Conservation (phyloP, 1,140 invertebrate species). For the Trichogramma pretiosum region DNA sequence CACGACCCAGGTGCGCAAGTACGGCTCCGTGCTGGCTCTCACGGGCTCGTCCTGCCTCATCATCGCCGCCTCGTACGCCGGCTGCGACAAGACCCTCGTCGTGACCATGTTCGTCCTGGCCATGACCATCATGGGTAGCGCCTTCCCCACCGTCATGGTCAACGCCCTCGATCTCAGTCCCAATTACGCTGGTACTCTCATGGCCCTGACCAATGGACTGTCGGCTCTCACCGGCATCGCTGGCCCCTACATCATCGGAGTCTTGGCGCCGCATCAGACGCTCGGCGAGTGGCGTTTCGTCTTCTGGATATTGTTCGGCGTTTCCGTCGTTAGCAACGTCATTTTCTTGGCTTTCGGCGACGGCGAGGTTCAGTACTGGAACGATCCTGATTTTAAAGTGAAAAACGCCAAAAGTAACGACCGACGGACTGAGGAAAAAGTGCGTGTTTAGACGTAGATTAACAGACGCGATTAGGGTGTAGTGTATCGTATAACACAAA, state of each 20-base stretch:
- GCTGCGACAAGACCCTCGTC: constrained; percentile 57
- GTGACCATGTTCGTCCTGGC: constrained; percentile 59
- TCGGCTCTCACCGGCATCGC: constrained; percentile 74
- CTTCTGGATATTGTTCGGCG: constrained; percentile 70
- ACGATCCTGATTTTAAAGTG: too few species aligned
- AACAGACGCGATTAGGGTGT: too few species aligned
- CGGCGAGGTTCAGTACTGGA: constrained; percentile 65
- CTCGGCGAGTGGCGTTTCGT: constrained; percentile 69
- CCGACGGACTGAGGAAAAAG: too few species aligned
- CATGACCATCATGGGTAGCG: constrained; percentile 67
- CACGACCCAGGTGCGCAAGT: constrained; percentile 56
- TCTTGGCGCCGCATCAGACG: constrained; percentile 63
- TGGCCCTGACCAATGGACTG: constrained; percentile 76
- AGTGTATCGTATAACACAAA: too few species aligned
- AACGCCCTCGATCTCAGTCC: constrained; percentile 76
- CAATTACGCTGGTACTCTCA: constrained; percentile 72
- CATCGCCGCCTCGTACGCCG: constrained; percentile 70
- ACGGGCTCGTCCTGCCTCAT: constrained; percentile 67
- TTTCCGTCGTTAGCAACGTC: constrained; percentile 64
- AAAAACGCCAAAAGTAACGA: too few species aligned
- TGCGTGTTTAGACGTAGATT: too few species aligned
- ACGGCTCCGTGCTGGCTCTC: constrained; percentile 66
- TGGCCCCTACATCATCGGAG: constrained; percentile 67
- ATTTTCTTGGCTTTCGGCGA: constrained; percentile 64
- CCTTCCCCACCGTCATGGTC: constrained; percentile 63